phyloP scores from a whole-genome alignment of 2,888 invertebrate species.

The Drosophila siamana region DNA sequence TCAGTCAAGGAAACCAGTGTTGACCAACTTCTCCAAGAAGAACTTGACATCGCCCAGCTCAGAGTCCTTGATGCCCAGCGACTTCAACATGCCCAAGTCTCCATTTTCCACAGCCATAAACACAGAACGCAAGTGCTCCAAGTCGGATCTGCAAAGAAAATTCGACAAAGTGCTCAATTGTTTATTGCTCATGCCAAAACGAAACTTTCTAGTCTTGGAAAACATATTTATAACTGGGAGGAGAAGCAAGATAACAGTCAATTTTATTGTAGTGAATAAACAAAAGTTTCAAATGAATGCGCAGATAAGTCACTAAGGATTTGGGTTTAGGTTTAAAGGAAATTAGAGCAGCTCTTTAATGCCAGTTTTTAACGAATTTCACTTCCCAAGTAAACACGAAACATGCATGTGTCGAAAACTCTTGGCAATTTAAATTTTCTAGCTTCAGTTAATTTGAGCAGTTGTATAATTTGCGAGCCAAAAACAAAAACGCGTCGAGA shows the following conservation, averaged over 20 bases:
- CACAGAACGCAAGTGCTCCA: constrained; percentile 96
- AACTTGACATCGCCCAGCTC: constrained; percentile 98
- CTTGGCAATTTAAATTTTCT: background rate
- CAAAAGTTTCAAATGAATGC: background rate
- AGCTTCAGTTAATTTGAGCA: background rate
- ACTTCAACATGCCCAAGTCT: constrained; percentile 96
- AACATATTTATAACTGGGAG: background rate
- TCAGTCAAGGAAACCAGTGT: constrained; percentile 98
- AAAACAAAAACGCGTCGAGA: background rate
- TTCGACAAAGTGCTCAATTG: constrained; percentile 2
- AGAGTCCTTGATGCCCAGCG: constrained; percentile 97
- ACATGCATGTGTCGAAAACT: no score
- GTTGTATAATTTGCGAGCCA: background rate
- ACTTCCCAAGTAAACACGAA: no score
- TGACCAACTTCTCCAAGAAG: constrained; percentile 97
- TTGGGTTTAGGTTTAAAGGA: background rate
- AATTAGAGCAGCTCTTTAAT: no score
- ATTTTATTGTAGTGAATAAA: background rate
- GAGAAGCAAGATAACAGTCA: background rate
- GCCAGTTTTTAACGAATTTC: no score
- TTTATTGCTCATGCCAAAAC: background rate
- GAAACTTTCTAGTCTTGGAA: background rate
- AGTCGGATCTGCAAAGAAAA: constrained; percentile 90
- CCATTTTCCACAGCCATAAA: constrained; percentile 98
- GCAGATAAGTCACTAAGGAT: background rate